Evolutionary conservation across 2,113 vertebrate genomes (phyloP).

Genomic region (Corythaeola cristata): DNA sequence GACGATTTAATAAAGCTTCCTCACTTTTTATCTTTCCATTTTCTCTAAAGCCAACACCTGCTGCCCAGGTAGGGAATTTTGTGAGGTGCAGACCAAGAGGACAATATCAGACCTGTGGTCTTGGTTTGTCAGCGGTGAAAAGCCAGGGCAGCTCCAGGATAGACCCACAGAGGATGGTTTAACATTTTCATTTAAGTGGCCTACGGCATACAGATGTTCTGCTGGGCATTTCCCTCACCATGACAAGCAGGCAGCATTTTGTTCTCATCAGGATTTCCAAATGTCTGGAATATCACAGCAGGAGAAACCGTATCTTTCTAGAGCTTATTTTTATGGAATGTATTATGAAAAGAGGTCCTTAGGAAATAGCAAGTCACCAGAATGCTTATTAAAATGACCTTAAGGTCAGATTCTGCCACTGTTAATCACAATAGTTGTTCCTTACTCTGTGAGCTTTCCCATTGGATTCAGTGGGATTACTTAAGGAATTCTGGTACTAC

Average conservation of each 20-base stretch:
- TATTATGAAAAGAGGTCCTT: constrained; percentile 19
- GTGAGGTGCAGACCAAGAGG: neutral
- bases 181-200: neutral
- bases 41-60: neutral
- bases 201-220: neutral
- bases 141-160: neutral
- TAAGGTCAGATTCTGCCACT: constrained; percentile 59
- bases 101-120: neutral
- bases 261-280: neutral
- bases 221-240: neutral
- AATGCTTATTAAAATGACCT: constrained; percentile 64
- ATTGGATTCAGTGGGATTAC: constrained; percentile 32
- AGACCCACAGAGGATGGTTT: neutral
- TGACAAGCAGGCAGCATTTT: neutral
- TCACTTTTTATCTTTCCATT: neutral
- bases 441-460: constrained; percentile 26
- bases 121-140: neutral
- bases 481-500: constrained; percentile 27
- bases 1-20: neutral
- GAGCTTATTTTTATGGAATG: constrained; percentile 46
- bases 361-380: constrained; percentile 33
- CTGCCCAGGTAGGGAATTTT: neutral
- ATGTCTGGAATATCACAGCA: neutral
- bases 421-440: constrained; percentile 56
- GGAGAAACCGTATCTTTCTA: neutral